Evolutionary conservation across 2,888 invertebrate genomes (phyloP), one percentile per base, ranked within the genome.

Genomic region (Seladonia tumulorum): DNA sequence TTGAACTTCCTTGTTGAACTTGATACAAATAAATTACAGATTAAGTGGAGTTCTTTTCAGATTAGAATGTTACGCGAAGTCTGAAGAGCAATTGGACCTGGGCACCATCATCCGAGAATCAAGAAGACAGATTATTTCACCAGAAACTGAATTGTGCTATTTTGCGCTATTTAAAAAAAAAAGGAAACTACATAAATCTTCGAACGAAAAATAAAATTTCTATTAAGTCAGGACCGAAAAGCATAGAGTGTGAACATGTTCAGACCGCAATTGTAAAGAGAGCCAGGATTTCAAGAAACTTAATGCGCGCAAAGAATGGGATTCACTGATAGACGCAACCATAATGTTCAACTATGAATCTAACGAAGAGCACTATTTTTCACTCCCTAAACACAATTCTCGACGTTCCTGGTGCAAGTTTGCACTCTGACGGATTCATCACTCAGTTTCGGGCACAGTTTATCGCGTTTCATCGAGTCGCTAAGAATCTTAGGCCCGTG

Each of bases 381-480:
- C 90, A 90, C 85, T 91, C 22, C 72, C 72, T 88, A 53, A 76
- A 80, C 89, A 90, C 90, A 79, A 77, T 76, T 22, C 25, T 70
- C 49, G 73, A 82, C 60, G n/a, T 47, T 42, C 25, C 63, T 39
- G 42, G 29, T 66, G 81, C 68, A 47, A 72, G 42, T 81, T 45
- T 29, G 77, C 84, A 81, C 71, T 72, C 60, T 83, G 72, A 73
- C 42, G 53, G 72, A 79, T 77, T 83, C 70, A 10, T 87, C 91
- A 91, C 90, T 87, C 72, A 42, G 35, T 45, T 76, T 29, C 39
- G n/a, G 45, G 53, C 71, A 73, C 89, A 89, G 68, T 85, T 22
- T 35, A 81, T 80, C 81, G 82, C 85, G 87, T 87, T 85, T 82
- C 84, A 78, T 85, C 68, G 82, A 60, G 25, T 66, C 60, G 63